Conservation (phyloP, 2,888 invertebrate genomes). For the Diplolepis rosae region DNA sequence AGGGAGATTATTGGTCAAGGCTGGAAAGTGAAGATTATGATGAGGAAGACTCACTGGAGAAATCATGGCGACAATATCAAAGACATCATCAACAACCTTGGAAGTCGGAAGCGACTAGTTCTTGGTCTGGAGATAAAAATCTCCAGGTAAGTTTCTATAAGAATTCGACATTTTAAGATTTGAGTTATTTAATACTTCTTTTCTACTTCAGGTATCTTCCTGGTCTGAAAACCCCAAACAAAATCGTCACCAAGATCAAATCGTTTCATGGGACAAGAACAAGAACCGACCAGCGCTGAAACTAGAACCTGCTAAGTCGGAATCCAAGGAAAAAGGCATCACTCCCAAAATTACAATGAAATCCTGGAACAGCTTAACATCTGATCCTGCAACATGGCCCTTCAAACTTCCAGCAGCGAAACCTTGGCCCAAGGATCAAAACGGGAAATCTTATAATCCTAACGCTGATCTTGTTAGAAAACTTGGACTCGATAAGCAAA, state of each 20-base stretch:
- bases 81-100: slow-evolving; percentile 34
- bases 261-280: background rate
- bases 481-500: slow-evolving; percentile 62
- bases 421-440: slow-evolving; percentile 69
- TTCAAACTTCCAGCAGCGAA: slow-evolving; percentile 65
- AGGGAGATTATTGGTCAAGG: slow-evolving; percentile 38
- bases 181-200: too few relatives aligned
- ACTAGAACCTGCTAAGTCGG: background rate
- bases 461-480: slow-evolving; percentile 67
- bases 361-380: slow-evolving; percentile 53
- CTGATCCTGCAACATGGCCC: slow-evolving; percentile 69
- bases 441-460: slow-evolving; percentile 67
- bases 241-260: slow-evolving; percentile 8
- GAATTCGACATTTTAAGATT: too few relatives aligned
- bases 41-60: slow-evolving; percentile 31
- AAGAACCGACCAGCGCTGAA: slow-evolving; percentile 38
- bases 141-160: background rate
- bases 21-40: slow-evolving; percentile 25
- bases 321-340: slow-evolving; percentile 32
- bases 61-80: slow-evolving; percentile 34
- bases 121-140: slow-evolving; percentile 5
- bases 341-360: slow-evolving; percentile 46
- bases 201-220: background rate
- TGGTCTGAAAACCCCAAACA: slow-evolving; percentile 5
- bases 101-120: background rate